Conservation (phyloP, 2,888 invertebrate species). For the Drosophila borealis region DNA sequence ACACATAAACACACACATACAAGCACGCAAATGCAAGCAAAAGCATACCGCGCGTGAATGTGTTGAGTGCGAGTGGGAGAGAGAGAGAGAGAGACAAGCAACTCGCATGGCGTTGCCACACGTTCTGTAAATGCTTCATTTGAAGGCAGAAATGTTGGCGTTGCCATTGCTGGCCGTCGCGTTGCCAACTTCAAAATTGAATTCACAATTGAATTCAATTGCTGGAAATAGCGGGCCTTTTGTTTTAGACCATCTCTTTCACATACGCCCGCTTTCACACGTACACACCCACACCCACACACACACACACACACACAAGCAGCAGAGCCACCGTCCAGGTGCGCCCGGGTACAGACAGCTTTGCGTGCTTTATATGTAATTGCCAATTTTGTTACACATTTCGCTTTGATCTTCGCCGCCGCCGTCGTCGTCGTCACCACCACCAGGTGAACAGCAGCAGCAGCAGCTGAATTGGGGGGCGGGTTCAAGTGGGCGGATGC, state of each 20-base stretch:
- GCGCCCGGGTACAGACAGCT: constrained; percentile 50
- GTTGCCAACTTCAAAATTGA: constrained; percentile 75
- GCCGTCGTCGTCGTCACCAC: constrained; percentile 41
- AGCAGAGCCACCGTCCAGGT: constrained; percentile 15
- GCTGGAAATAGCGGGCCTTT: constrained; percentile 56
- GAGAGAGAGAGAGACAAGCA: neutral
- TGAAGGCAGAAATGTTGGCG: constrained; percentile 61
- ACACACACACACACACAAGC: constrained; percentile 1
- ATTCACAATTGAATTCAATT: constrained; percentile 79
- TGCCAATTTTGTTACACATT: constrained; percentile 80
- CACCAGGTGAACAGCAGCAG: constrained; percentile 18
- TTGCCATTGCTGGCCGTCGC: constrained; percentile 29
- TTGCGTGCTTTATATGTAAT: constrained; percentile 74
- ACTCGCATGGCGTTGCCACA: constrained; percentile 50
- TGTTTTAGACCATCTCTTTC: constrained; percentile 53
- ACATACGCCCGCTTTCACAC: neutral
- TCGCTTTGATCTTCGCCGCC: constrained; percentile 69
- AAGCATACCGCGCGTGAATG: constrained; percentile 4
- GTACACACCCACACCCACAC: neutral
- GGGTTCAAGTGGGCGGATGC: constrained; percentile 57
- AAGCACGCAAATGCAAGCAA: constrained; percentile 8
- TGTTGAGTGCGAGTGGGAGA: neutral
- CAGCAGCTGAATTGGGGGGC: constrained; percentile 28
- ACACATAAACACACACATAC: constrained; percentile 14
- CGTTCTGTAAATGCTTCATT: constrained; percentile 57